Percentiles rank a stretch among this genome's conserved stretches.
Evolutionary conservation across 2,888 invertebrate species (phyloP).

Genomic region (Cryptus armator): DNA sequence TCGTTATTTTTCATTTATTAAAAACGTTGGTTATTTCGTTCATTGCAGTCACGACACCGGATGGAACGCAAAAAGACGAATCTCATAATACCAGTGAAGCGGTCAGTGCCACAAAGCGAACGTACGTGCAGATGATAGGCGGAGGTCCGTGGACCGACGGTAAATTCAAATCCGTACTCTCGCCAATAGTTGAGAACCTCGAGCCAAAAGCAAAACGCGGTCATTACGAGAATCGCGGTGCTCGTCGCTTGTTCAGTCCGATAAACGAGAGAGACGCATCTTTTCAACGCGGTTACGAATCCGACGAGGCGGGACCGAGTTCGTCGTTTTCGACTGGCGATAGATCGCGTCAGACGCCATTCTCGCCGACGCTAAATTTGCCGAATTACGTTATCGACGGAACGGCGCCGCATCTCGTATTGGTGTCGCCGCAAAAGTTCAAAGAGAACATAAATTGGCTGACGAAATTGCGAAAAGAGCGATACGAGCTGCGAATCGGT

Average conservation of each 20-base stretch:
- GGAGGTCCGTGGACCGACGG: slow-evolving; percentile 73
- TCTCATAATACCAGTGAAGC: neutral
- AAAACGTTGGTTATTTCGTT: neutral
- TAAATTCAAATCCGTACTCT: slow-evolving; percentile 79
- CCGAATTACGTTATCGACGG: slow-evolving; percentile 93
- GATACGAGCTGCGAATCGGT: slow-evolving; percentile 79
- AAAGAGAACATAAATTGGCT: slow-evolving; percentile 91
- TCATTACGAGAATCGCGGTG: slow-evolving; percentile 84
- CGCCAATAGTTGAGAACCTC: slow-evolving; percentile 81
- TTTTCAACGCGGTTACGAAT: slow-evolving; percentile 72
- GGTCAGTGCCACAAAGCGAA: slow-evolving; percentile 74
- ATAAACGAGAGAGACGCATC: slow-evolving; percentile 63
- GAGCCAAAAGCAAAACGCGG: slow-evolving; percentile 83
- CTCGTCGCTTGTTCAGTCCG: slow-evolving; percentile 86
- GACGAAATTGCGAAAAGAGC: slow-evolving; percentile 88
- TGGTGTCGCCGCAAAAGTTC: slow-evolving; percentile 90
- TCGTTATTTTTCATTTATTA: too few relatives aligned
- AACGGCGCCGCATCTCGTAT: slow-evolving; percentile 90
- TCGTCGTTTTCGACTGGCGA: slow-evolving; percentile 69
- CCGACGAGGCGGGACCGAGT: slow-evolving; percentile 78
- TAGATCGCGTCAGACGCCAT: slow-evolving; percentile 69
- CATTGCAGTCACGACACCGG: slow-evolving; percentile 70
- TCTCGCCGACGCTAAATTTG: slow-evolving; percentile 90
- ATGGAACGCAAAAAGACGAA: slow-evolving; percentile 55
- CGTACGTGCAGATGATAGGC: slow-evolving; percentile 75